These are phyloP conservation scores for Bimastos eiseni DNA, from an alignment of 2,888 invertebrate species.

Conservation along the genomic window DNA sequence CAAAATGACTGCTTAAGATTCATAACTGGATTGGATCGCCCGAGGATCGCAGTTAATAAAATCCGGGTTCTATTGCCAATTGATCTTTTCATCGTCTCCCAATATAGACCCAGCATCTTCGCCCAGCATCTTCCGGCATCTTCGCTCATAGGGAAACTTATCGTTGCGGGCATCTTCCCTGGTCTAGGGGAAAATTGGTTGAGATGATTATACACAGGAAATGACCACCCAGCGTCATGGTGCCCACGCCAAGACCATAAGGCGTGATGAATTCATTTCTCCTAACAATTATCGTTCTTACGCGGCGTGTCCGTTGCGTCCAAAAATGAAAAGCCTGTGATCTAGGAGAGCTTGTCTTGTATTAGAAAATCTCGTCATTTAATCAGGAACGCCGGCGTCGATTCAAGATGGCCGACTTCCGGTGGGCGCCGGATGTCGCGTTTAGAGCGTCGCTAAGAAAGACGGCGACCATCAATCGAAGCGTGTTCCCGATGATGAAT, in stretches of 20 bases:
- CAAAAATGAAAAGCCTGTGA: not conserved
- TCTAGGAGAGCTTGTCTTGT: not conserved
- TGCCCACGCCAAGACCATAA: not conserved
- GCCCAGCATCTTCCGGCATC: no score
- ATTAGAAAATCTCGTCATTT: conserved; percentile 13
- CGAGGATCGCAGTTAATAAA: not conserved
- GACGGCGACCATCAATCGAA: not conserved
- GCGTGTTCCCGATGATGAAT: not conserved
- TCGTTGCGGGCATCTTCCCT: not conserved
- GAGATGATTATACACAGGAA: not conserved
- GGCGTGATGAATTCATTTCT: not conserved
- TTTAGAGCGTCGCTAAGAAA: not conserved
- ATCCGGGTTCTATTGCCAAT: not conserved
- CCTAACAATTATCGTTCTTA: not conserved
- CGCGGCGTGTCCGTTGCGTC: not conserved
- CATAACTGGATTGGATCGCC: not conserved
- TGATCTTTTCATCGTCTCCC: not conserved
- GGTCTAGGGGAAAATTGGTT: not conserved
- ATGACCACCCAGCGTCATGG: not conserved
- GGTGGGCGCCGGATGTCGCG: not conserved
- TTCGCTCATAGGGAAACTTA: not conserved
- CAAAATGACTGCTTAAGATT: not conserved
- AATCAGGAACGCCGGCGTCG: not conserved
- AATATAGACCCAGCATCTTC: no score
- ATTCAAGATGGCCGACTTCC: not conserved